Percentiles rank a stretch among this genome's conserved stretches.
phyloP scores from a whole-genome alignment of 30 jellyfish, hydroid and myxozoan genomes.

The Nemopilema nomurai region DNA sequence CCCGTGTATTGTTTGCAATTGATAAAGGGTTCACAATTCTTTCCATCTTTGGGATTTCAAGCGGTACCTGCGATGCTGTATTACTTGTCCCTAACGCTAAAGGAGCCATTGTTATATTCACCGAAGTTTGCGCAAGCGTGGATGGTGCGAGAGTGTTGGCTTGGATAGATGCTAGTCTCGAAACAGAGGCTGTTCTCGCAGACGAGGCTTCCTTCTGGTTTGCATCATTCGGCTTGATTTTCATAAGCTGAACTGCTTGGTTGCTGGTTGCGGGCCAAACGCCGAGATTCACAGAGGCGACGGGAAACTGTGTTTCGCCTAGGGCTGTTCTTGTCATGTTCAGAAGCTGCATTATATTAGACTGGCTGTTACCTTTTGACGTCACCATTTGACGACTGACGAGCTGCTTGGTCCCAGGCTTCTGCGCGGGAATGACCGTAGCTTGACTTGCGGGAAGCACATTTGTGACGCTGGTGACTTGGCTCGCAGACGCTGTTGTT shows the following conservation, averaged over 20 bases:
- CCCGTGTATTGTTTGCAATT: not conserved
- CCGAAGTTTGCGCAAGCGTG: not conserved
- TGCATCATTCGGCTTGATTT: not conserved
- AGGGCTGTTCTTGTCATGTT: slow-evolving; percentile 55
- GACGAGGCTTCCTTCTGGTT: not conserved
- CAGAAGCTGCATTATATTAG: slow-evolving; percentile 50
- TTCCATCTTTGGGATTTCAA: not conserved
- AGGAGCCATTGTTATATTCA: not conserved
- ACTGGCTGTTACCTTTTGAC: not conserved
- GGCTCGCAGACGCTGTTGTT: not conserved
- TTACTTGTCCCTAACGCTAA: not conserved
- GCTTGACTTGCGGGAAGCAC: not conserved
- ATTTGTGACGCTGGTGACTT: not conserved
- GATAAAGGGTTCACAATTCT: not conserved
- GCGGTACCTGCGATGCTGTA: not conserved
- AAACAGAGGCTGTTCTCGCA: not conserved
- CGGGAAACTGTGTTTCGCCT: slow-evolving; percentile 36
- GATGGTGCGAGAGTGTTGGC: not conserved
- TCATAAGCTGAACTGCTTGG: slow-evolving; percentile 23
- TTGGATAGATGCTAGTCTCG: not conserved
- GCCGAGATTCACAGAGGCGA: slow-evolving; percentile 21
- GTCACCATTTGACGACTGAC: not conserved
- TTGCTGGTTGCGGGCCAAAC: slow-evolving; percentile 25
- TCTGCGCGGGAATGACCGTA: not conserved
- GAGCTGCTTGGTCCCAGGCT: not conserved